Evolutionary conservation across 2,797 vertebrate species (phyloP).

Genomic region (Bovichtus diacanthus): DNA sequence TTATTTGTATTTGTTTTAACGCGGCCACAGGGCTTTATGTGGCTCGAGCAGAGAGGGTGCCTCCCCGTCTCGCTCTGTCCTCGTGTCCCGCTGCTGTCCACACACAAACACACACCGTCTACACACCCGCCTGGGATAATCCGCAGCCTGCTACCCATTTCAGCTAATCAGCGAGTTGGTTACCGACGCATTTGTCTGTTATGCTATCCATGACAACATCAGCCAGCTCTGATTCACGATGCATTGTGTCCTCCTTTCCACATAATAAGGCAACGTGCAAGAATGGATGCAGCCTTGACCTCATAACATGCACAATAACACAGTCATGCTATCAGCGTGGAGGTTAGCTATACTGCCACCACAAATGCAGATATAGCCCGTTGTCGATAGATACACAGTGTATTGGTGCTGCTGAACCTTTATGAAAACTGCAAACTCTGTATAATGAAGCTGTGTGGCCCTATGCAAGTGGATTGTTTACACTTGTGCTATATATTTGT

Average conservation of each 20-base stretch:
- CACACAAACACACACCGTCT: conserved; percentile 18
- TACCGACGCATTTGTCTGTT: conserved; percentile 40
- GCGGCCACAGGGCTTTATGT: conserved; percentile 4
- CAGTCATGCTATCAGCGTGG: background rate
- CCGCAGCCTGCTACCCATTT: conserved; percentile 44
- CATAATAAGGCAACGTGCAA: conserved; percentile 14
- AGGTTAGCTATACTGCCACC: background rate
- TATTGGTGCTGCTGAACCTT: background rate
- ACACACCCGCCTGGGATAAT: conserved; percentile 63
- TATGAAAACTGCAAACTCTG: background rate
- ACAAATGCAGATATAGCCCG: background rate
- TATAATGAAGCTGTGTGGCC: background rate
- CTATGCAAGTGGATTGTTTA: background rate
- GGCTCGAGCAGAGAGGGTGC: conserved; percentile 35
- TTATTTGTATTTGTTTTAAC: background rate
- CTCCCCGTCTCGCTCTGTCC: conserved; percentile 31
- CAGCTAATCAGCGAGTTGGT: conserved; percentile 55
- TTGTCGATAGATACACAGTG: too few relatives aligned
- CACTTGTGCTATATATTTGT: background rate
- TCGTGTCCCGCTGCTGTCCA: conserved; percentile 10
- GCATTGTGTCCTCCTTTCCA: conserved; percentile 54
- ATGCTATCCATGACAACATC: conserved; percentile 46
- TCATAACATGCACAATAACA: conserved; percentile 24
- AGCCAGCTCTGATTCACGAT: conserved; percentile 31
- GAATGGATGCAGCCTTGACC: conserved; percentile 28